A percentile compares a stretch with the other conserved stretches of the same genome.
Evolutionary conservation across 2,888 invertebrate species (phyloP).

Genomic region (Seira ritae): DNA sequence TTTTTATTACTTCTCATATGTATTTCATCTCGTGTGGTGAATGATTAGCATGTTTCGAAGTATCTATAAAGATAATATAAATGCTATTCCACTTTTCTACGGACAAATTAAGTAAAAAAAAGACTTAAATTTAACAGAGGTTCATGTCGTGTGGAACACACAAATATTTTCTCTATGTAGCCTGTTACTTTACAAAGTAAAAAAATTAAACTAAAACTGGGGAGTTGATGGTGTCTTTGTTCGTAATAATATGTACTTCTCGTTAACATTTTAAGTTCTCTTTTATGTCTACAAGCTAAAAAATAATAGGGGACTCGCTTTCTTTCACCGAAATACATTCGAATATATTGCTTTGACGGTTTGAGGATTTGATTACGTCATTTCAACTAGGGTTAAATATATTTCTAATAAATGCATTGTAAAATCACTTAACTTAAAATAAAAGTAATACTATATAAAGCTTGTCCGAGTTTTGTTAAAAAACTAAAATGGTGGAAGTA

Average conservation of each 20-base stretch:
- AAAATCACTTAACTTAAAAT: neutral
- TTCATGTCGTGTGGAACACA: neutral
- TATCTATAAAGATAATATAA: constrained; percentile 6
- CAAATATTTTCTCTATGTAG: neutral
- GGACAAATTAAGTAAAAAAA: neutral
- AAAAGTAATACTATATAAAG: neutral
- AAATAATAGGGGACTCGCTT: too few relatives aligned
- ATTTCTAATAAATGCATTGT: neutral
- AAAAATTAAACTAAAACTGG: neutral
- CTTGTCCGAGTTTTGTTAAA: neutral
- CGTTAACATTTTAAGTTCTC: neutral
- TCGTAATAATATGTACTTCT: neutral
- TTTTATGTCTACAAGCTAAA: neutral
- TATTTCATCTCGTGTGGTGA: constrained; percentile 16
- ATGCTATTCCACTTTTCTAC: neutral
- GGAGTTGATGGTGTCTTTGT: neutral
- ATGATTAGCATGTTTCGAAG: constrained; percentile 38
- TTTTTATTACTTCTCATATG: constrained; percentile 56
- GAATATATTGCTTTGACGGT: too few relatives aligned
- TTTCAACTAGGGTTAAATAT: neutral
- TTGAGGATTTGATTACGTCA: too few relatives aligned
- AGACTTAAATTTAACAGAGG: neutral
- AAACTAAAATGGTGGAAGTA: neutral
- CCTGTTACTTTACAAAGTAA: neutral
- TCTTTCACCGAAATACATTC: too few relatives aligned